phyloP scores from a whole-genome alignment of 2,888 invertebrate genomes.

The Scaptomyza flava region DNA sequence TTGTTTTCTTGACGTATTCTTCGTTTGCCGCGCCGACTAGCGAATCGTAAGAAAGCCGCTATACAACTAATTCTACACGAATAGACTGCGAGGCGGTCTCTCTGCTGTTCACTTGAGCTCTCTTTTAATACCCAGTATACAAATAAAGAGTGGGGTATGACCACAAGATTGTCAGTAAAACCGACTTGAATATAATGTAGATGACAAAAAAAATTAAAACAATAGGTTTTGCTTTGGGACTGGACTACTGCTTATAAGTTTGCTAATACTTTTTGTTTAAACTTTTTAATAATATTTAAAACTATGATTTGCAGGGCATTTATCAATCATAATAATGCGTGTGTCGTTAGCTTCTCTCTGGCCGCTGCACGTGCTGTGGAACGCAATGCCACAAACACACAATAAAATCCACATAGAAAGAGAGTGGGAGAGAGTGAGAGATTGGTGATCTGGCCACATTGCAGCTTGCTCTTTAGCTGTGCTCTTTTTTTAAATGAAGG shows the following conservation, averaged over 20 bases:
- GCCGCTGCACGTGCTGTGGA: conserved; percentile 66
- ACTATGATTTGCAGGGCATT: conserved; percentile 24
- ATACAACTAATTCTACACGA: conserved; percentile 73
- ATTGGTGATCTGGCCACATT: conserved; percentile 35
- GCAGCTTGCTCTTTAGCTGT: conserved; percentile 9
- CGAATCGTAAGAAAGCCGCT: conserved; percentile 71
- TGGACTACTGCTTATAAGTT: no score
- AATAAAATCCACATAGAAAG: conserved; percentile 34
- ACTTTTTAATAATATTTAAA: neutral
- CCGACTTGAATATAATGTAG: no score
- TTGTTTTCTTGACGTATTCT: conserved; percentile 29
- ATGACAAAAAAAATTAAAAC: neutral
- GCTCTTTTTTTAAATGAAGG: conserved; percentile 21
- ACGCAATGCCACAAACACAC: conserved; percentile 19
- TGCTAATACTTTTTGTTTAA: no score
- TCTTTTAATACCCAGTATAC: conserved; percentile 33
- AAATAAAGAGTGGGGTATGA: neutral
- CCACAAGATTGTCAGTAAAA: neutral
- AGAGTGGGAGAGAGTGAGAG: conserved; percentile 5
- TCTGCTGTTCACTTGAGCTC: conserved; percentile 33
- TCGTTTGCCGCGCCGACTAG: conserved; percentile 33
- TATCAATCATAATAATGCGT: neutral
- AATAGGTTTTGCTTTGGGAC: neutral
- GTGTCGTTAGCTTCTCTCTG: conserved; percentile 15
- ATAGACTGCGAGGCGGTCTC: conserved; percentile 33